Base-by-base conservation (phyloP, 92 coral and sea anemone genomes). In the Hydrozoanthus gracilis region DNA sequence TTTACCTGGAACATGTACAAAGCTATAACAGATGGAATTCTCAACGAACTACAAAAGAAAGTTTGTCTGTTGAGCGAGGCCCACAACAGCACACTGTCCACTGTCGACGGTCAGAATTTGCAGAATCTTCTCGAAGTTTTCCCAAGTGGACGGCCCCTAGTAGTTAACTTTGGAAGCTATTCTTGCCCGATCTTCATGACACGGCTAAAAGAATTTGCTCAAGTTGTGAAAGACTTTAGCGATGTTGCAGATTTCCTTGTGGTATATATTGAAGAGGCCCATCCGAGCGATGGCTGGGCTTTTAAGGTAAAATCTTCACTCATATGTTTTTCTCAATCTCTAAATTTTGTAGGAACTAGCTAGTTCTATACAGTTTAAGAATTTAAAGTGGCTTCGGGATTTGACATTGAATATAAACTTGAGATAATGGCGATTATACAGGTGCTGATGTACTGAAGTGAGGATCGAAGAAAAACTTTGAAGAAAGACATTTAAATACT, bases 201-300 rank as follows among this genome's bases (percentile, higher is more conserved):
- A 78, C 85, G 91, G 72, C 54, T 89, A 91, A 76, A 88, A 61
- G 92, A 89, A 76, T 91, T 96, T 72, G 74, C 87, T 39, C 88
- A 92, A 46, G 84, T 96, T 61, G 95, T 90, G 71, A 92, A 83
- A 20, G 96, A 92, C 49, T 96, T 92, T 87, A 92, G 88, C 39
- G 92, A 92, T 7, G 86, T 92, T 51, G 98, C 94, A 39, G 98
- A 96, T 86, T 94, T 96, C 87, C 89, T 94, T 15, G 78, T 89
- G n/a, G 94, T 96, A 47, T 96, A 96, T 83, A 92, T 94, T 75
- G 91, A 90, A 49, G 98, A 96, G 69, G 96, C 98, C 16, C 98
- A 96, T 60, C 93, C 96, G 1, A 90, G 88, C n/a, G 98, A 96
- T 72, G 98, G 94, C 44, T 96, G 98, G 98, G 83, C 88, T 2